Percentiles rank a stretch among this genome's conserved stretches.
These are phyloP conservation scores for Abramis brama DNA, from an alignment of 2,113 vertebrate species.

Conservation along the genomic window DNA sequence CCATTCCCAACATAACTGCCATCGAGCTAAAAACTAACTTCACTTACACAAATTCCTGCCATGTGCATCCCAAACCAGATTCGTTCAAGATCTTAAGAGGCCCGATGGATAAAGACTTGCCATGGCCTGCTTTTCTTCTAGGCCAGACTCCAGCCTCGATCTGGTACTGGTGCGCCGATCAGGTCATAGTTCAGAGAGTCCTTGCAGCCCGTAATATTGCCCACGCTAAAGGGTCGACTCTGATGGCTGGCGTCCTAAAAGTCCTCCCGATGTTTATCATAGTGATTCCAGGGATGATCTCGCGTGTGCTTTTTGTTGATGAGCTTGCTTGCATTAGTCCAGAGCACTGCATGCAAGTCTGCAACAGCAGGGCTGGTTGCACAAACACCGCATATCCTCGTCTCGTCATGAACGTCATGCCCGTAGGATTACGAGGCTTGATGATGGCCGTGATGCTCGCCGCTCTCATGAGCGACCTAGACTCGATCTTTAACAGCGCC, in stretches of 20 bases:
- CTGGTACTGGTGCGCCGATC: slow-evolving; percentile 99
- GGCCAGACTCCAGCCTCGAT: slow-evolving; percentile 97
- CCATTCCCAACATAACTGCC: slow-evolving; percentile 87
- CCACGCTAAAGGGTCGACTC: slow-evolving; percentile 92
- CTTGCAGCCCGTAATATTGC: slow-evolving; percentile 93
- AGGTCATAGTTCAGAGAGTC: slow-evolving; percentile 97
- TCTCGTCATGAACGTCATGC: slow-evolving; percentile 93
- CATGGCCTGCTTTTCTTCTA: slow-evolving; percentile 95
- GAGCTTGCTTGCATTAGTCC: slow-evolving; percentile 95
- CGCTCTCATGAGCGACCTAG: slow-evolving; percentile 96
- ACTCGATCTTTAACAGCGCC: slow-evolving; percentile 97
- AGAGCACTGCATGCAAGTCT: slow-evolving; percentile 95
- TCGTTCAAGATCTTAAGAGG: slow-evolving; percentile 86
- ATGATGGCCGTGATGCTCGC: slow-evolving; percentile 99
- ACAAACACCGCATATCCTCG: slow-evolving; percentile 98
- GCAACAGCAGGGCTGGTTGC: slow-evolving; percentile 92
- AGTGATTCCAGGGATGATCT: slow-evolving; percentile 97
- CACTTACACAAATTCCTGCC: slow-evolving; percentile 88
- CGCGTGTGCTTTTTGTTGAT: slow-evolving; percentile 89
- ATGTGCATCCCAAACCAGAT: slow-evolving; percentile 86
- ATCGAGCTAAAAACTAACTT: slow-evolving; percentile 85
- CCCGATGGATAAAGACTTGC: slow-evolving; percentile 91
- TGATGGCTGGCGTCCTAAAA: slow-evolving; percentile 96
- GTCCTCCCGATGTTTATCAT: slow-evolving; percentile 97
- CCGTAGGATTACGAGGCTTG: slow-evolving; percentile 91